phyloP scores from a whole-genome alignment of 2,113 vertebrate genomes.

The Sylvilagus bachmani region DNA sequence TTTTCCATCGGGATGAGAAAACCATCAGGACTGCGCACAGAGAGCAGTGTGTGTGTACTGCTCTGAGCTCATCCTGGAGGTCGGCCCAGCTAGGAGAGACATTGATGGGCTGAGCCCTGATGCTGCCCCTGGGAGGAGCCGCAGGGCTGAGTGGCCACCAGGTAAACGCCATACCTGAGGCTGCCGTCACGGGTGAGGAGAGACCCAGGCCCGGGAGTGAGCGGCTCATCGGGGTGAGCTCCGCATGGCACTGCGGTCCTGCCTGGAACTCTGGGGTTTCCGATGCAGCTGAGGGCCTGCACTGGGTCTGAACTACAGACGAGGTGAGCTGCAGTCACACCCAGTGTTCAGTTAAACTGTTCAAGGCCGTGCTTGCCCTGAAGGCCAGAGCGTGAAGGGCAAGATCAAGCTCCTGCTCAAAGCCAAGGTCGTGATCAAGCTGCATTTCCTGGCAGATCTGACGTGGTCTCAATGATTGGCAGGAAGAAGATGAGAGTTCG shows the following conservation, averaged over 20 bases:
- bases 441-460: background rate
- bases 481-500: background rate
- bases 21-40: background rate
- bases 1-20: background rate
- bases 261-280: too few species aligned
- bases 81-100: background rate
- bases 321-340: background rate
- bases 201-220: background rate
- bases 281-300: too few species aligned
- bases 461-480: background rate
- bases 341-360: background rate
- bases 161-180: background rate
- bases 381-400: background rate
- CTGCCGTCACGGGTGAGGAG: background rate
- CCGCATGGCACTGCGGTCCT: too few species aligned
- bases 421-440: background rate
- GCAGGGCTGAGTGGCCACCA: background rate
- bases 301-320: background rate
- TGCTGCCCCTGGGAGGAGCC: background rate
- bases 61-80: background rate
- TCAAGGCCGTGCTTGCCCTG: background rate
- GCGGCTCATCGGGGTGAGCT: too few species aligned
- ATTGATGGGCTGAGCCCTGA: too few species aligned
- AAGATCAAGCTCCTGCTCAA: background rate
- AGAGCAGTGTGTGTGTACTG: too few species aligned